A percentile compares a stretch with the other conserved stretches of the same genome.
These are phyloP conservation scores for Hipposideros larvatus DNA, from an alignment of 2,797 vertebrate genomes.

Conservation along the genomic window DNA sequence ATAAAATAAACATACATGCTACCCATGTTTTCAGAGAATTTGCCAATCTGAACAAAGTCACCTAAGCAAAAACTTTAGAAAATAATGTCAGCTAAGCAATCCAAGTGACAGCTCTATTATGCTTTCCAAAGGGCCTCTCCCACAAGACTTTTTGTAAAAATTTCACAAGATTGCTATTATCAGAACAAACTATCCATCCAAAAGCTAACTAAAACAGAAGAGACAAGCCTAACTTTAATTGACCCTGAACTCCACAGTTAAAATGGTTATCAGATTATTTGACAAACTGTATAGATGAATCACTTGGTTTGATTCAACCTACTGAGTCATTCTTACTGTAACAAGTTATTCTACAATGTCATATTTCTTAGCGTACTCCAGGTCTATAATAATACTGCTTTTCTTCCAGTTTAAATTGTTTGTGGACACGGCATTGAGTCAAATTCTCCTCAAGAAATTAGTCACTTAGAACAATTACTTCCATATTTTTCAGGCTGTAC, in stretches of 20 bases:
- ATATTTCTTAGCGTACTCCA: conserved; percentile 53
- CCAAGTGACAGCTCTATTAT: neutral
- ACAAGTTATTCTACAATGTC: conserved; percentile 66
- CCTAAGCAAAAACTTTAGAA: neutral
- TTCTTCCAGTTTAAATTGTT: neutral
- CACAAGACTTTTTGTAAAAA: neutral
- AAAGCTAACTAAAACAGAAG: conserved; percentile 68
- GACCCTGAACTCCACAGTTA: conserved; percentile 77
- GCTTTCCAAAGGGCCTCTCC: neutral
- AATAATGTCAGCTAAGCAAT: conserved; percentile 1
- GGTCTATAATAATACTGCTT: neutral
- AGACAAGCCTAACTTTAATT: neutral
- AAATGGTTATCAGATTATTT: conserved; percentile 81
- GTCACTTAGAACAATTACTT: conserved; percentile 4
- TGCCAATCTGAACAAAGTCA: neutral
- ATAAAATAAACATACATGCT: neutral
- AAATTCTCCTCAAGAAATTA: conserved; percentile 51
- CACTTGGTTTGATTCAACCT: conserved; percentile 79
- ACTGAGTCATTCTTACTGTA: conserved; percentile 86
- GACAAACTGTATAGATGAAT: conserved; percentile 77
- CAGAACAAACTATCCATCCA: neutral
- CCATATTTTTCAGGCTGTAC: conserved; percentile 6
- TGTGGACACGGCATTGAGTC: conserved; percentile 10
- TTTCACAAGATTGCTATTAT: neutral
- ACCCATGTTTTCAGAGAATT: neutral